These are phyloP conservation scores for Coturnix japonica DNA, from an alignment of 2,113 vertebrate species.

Conservation along the genomic window DNA sequence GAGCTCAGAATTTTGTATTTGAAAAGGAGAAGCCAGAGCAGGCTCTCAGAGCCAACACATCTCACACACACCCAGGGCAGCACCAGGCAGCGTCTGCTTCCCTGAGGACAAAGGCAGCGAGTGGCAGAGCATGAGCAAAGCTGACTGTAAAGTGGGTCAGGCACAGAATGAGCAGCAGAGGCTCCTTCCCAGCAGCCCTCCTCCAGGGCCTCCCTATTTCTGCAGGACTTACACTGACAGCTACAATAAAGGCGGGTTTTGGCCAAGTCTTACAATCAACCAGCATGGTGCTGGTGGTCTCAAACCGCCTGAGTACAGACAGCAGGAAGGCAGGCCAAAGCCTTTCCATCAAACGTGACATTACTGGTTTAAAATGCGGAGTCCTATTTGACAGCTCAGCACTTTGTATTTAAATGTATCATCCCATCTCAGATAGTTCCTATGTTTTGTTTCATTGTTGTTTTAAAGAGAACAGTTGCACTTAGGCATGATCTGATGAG, in stretches of 20 bases:
- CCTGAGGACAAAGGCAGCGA: rapidly evolving
- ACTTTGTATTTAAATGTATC: background rate
- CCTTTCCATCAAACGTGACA: background rate
- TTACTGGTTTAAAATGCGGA: background rate
- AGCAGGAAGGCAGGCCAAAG: background rate
- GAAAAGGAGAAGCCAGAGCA: background rate
- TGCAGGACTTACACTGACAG: background rate
- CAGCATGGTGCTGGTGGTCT: rapidly evolving
- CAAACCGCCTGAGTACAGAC: background rate
- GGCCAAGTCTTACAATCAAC: background rate
- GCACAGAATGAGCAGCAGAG: rapidly evolving
- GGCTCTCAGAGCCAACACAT: background rate
- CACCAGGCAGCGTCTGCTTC: background rate
- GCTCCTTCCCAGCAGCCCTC: background rate
- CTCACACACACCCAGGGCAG: background rate
- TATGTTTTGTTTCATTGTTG: too few species aligned
- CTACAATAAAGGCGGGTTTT: background rate
- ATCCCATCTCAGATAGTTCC: background rate
- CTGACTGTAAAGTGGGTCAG: conserved; percentile 26
- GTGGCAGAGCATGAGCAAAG: background rate
- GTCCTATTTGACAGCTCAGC: background rate
- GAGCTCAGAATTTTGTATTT: background rate
- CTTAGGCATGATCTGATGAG: background rate
- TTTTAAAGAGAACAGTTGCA: background rate
- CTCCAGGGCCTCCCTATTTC: rapidly evolving